Conservation (phyloP, 2,797 vertebrate species). For the Bovichtus diacanthus region DNA sequence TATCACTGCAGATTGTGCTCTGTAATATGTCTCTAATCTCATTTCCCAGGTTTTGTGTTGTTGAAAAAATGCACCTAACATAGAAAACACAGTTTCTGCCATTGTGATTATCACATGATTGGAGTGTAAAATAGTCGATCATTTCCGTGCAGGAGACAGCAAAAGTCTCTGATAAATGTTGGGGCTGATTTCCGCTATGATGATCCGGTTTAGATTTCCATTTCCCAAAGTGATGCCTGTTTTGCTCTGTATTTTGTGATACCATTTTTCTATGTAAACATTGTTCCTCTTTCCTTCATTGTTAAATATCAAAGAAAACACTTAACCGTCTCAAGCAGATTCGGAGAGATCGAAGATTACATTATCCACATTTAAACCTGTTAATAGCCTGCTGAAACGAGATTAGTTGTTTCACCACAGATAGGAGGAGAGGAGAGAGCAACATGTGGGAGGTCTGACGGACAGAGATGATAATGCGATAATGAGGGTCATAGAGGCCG, state of each 20-base stretch:
- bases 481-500: conserved; percentile 5
- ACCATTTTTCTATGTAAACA: neutral
- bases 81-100: neutral
- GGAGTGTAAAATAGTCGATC: neutral
- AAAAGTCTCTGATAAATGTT: neutral
- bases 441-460: neutral
- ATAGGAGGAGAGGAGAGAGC: neutral
- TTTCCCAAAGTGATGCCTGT: neutral
- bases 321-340: neutral
- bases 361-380: neutral
- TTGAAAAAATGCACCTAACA: neutral
- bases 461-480: neutral
- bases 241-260: neutral
- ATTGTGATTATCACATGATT: neutral
- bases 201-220: neutral
- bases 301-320: neutral
- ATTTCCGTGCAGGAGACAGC: conserved; percentile 1
- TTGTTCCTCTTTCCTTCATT: neutral
- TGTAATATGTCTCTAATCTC: conserved; percentile 4
- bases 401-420: neutral
- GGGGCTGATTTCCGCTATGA: neutral
- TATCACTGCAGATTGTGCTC: neutral
- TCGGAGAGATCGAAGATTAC: neutral
- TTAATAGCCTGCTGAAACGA: neutral
- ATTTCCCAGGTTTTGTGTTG: neutral